phyloP scores from a whole-genome alignment of 2,113 vertebrate genomes.

The Propithecus coquereli region DNA sequence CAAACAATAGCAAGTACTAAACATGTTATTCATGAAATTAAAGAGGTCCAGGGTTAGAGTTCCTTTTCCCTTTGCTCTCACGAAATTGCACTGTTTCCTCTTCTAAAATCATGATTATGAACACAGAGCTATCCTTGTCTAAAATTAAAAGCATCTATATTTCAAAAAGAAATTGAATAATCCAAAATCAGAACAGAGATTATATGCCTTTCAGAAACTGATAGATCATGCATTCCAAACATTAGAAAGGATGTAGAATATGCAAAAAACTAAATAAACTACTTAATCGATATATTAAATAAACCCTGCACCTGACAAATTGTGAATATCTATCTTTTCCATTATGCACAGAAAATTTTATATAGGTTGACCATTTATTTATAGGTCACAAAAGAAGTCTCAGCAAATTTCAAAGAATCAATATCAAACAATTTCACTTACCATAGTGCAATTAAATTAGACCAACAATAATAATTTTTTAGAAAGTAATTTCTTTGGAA shows the following conservation, averaged over 20 bases:
- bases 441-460: no score
- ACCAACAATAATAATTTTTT: no score
- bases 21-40: neutral
- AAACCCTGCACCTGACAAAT: neutral
- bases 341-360: neutral
- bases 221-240: neutral
- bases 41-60: neutral
- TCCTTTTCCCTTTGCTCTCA: neutral
- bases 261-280: neutral
- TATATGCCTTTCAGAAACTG: neutral
- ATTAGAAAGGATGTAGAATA: neutral
- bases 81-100: neutral
- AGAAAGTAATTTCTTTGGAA: no score
- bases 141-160: neutral
- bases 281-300: neutral
- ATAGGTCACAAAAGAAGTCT: no score
- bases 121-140: neutral
- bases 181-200: neutral
- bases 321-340: neutral
- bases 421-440: no score
- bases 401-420: no score
- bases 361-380: neutral
- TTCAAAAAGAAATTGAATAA: neutral
- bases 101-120: neutral
- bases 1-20: neutral